Evolutionary conservation across 2,113 vertebrate species (phyloP), one percentile per base, ranked within the genome.

Genomic region (Tetraodon nigroviridis): DNA sequence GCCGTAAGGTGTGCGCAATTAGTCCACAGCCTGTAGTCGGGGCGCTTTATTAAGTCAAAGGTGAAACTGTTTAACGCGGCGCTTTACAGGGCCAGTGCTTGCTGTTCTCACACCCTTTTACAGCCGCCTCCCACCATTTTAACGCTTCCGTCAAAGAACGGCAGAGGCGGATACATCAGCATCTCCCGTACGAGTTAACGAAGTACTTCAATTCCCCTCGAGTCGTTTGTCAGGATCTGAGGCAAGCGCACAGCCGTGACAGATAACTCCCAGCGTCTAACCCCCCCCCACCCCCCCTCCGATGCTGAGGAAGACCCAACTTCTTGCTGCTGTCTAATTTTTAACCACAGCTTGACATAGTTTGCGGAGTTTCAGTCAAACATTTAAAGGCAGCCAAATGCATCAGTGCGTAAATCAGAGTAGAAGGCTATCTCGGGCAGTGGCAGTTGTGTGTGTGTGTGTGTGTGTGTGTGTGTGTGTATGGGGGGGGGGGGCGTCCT

Each of bases 331-430:
- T 67, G 80, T 79, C 78, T 70, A 64, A 71, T 70, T 81, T 63
- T 72, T 76, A 37, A 51, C 69, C 72, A 79, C 62, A 58, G 75
- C 77, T 76, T 73, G 65, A 85, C 81, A 72, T 75, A 72, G 65
- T 75, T 50, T 69, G 80, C 76, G 75, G 69, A 71, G 60, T 74
- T 78, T 61, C 66, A 81, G 50, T 79, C 61, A 15, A 61, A 49
- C 63, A 57, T 59, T 64, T 54, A 61, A 32, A 40, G 49, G 12
- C 6, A 5, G 52, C 41, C 42, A 69, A 64, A 71, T 61, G 58
- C 67, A 64, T 69, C 63, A 46, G 82, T 71, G 78, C 70, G 27
- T 49, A 19, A 65, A 79, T 76, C 63, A 51, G 63, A 66, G 51
- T 67, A 19, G 62, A 75, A 47, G 54, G 37, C 60, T 56, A 75